Percentiles rank a stretch among this genome's conserved stretches.
phyloP scores from a whole-genome alignment of 2,113 vertebrate species.

The Hyaena hyaena region DNA sequence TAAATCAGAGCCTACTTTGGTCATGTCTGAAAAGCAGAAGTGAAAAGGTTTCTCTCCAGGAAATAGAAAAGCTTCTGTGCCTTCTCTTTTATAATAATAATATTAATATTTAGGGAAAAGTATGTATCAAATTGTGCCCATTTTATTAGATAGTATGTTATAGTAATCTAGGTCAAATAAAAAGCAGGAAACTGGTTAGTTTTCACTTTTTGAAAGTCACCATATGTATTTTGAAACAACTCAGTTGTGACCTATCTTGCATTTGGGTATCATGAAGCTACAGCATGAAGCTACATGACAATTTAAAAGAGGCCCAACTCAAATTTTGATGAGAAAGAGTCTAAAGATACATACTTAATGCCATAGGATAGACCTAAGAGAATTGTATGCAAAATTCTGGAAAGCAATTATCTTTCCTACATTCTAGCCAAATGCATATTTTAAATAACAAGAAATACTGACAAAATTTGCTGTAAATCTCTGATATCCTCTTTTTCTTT shows the following conservation, averaged over 20 bases:
- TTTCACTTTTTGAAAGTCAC: conserved; percentile 34
- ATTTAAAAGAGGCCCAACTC: neutral
- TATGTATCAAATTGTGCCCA: neutral
- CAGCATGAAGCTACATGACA: neutral
- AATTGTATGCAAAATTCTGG: neutral
- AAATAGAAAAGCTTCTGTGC: neutral
- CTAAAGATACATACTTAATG: neutral
- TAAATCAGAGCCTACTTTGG: neutral
- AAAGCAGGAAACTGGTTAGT: neutral
- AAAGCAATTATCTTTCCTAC: conserved; percentile 26
- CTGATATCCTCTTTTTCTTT: neutral
- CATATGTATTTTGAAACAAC: conserved; percentile 21
- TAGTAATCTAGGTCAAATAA: conserved; percentile 25
- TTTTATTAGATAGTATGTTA: neutral
- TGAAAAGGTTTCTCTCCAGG: neutral
- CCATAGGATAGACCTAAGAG: neutral
- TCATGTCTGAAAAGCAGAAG: neutral
- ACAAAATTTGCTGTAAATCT: conserved; percentile 8
- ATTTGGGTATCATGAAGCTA: conserved; percentile 13
- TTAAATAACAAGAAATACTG: conserved; percentile 56
- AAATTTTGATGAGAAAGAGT: neutral
- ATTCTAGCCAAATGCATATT: conserved; percentile 36
- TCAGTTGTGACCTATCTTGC: neutral
- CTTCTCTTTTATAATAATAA: conserved; percentile 22
- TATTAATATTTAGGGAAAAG: neutral